Conservation (phyloP, 2,888 invertebrate genomes). For the Platynereis dumerilii region DNA sequence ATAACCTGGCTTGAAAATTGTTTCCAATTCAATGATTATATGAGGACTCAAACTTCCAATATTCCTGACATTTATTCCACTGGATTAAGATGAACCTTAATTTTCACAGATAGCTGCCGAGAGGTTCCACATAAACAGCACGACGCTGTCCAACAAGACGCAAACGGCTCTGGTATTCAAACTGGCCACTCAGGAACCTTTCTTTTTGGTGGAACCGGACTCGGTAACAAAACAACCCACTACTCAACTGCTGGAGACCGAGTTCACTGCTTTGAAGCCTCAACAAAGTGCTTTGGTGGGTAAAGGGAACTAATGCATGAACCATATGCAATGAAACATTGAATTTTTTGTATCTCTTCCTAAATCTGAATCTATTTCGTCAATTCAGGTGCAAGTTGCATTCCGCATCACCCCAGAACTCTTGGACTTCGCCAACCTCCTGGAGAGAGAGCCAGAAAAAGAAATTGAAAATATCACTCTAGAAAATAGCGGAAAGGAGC, state of each 20-base stretch:
- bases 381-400: conserved; percentile 51
- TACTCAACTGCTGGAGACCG: conserved; percentile 40
- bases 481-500: conserved; percentile 26
- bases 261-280: conserved; percentile 49
- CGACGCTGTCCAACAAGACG: conserved; percentile 54
- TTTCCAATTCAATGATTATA: too few relatives aligned
- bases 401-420: conserved; percentile 49
- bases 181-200: conserved; percentile 48
- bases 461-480: conserved; percentile 27
- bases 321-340: too few relatives aligned
- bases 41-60: too few relatives aligned
- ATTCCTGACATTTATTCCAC: too few relatives aligned
- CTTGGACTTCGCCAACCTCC: conserved; percentile 38
- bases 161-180: conserved; percentile 53
- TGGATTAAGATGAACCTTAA: too few relatives aligned
- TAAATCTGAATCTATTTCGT: too few relatives aligned
- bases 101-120: conserved; percentile 43
- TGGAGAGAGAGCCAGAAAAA: conserved; percentile 25
- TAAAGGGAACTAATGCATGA: conserved; percentile 11
- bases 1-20: too few relatives aligned
- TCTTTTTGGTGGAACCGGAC: conserved; percentile 49
- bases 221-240: conserved; percentile 39
- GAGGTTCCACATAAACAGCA: conserved; percentile 43
- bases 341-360: too few relatives aligned
- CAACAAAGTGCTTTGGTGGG: conserved; percentile 52